phyloP scores from a whole-genome alignment of 2,888 invertebrate genomes.

The Chrysolina oricalcia region DNA sequence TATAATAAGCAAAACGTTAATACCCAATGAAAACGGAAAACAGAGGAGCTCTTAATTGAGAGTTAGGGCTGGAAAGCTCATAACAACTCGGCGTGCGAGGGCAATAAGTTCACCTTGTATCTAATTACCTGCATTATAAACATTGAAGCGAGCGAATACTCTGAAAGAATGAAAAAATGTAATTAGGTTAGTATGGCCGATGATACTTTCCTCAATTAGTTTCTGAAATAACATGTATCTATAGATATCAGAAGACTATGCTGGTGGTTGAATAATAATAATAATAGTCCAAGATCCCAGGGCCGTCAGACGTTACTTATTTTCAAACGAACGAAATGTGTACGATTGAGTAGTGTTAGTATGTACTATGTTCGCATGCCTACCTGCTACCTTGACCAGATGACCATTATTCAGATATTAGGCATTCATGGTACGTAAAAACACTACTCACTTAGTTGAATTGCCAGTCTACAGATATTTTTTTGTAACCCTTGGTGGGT shows the following conservation, averaged over 20 bases:
- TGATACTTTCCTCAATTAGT: not conserved
- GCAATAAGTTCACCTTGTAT: slow-evolving; percentile 59
- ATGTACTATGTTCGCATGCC: no score
- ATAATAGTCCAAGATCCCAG: no score
- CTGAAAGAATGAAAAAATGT: not conserved
- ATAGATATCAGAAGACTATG: not conserved
- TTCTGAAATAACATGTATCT: not conserved
- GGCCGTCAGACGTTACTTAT: no score
- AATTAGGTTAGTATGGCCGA: not conserved
- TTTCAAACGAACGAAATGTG: no score
- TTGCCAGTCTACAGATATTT: no score
- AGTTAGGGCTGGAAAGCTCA: slow-evolving; percentile 58
- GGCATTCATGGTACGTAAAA: no score
- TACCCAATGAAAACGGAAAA: slow-evolving; percentile 48
- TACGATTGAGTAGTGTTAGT: no score
- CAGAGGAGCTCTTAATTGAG: slow-evolving; percentile 55
- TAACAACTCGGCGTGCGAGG: slow-evolving; percentile 55
- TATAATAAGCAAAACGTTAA: slow-evolving; percentile 28
- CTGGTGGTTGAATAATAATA: not conserved
- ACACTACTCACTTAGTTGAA: no score
- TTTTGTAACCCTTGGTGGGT: no score
- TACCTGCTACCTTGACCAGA: no score
- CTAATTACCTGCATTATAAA: slow-evolving; percentile 58
- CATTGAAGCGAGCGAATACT: slow-evolving; percentile 30
- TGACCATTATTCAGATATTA: no score